These are phyloP conservation scores for Aspidoscelis tigris DNA, from an alignment of 2,113 vertebrate genomes.

Conservation along the genomic window DNA sequence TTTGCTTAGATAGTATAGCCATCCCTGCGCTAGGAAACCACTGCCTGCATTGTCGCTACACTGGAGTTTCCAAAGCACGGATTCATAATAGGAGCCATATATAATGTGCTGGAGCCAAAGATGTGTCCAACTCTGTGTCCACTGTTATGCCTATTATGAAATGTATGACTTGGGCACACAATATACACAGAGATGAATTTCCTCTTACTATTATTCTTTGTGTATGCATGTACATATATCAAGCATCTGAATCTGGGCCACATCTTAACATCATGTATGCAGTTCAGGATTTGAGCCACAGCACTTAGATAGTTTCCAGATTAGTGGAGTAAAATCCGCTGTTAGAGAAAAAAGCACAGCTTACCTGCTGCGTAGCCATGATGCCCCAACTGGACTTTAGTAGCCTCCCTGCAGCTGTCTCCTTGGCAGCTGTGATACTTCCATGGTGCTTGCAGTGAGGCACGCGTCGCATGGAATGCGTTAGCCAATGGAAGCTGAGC, in stretches of 20 bases:
- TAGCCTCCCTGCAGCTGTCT: too few species aligned
- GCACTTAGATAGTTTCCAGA: too few species aligned
- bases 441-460: too few species aligned
- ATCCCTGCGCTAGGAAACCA: background rate
- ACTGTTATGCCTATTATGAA: background rate
- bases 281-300: background rate
- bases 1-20: too few species aligned
- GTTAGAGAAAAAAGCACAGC: too few species aligned
- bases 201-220: background rate
- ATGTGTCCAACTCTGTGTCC: background rate
- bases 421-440: too few species aligned
- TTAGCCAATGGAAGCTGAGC: too few species aligned
- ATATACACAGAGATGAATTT: background rate
- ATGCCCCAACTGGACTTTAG: too few species aligned
- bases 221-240: background rate
- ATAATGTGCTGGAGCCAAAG: background rate
- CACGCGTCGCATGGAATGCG: too few species aligned
- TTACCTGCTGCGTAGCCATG: too few species aligned
- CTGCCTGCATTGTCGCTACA: background rate
- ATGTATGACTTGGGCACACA: background rate
- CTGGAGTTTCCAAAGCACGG: background rate
- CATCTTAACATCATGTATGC: background rate
- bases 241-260: background rate
- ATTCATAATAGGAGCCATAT: background rate
- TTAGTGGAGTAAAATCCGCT: too few species aligned